Base-by-base conservation (phyloP, 2,888 invertebrate species). In the Harmothoe impar region DNA sequence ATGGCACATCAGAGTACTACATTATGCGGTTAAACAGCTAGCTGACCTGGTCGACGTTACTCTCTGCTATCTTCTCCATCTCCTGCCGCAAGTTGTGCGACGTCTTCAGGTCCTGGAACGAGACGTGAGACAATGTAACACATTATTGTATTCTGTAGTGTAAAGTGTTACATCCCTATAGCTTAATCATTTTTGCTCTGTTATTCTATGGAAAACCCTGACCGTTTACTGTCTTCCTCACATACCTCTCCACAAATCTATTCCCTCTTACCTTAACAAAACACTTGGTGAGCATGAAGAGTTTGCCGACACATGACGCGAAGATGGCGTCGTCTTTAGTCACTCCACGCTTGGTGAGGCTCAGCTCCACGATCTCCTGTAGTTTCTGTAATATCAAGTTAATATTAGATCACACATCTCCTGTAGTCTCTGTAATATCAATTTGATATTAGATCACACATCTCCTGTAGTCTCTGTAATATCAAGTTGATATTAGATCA, bases 81-180 rank as follows among this genome's bases (percentile, higher is more conserved):
- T 89, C 89, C 43, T 89, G 77, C n/a, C 89, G 23, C 0, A 89
- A n/a, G 31, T 89, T 89, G 78, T 89, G 89, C 5, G 89, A 89
- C 5, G 89, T 89, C 52, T 89, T 89, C 89, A 89, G 77, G 51
- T 77, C 89, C 89, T 89, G 78, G 17, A 77, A 68, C n/a, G 1
- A n/a, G 43, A 72, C 25, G 17, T 72, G n/a, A 12, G 72, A 29
- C 29, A 29, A 68, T 68, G n/a, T n/a, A n/a, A n/a, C n/a, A n/a
- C n/a, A n/a, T n/a, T 20, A n/a, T 3, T 62, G 1, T n/a, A n/a
- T n/a, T 12, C 62, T 15, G 23, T 20, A 62, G 23, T 62, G 20
- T n/a, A n/a, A 62, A 20, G 25, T 5, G 3, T 62, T 62, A 12
- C 20, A 62, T 3, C 1, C 43, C 43, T 43, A 43, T 43, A 43